Evolutionary conservation across 2,888 invertebrate genomes (phyloP).

Genomic region (Orgyia antiqua): DNA sequence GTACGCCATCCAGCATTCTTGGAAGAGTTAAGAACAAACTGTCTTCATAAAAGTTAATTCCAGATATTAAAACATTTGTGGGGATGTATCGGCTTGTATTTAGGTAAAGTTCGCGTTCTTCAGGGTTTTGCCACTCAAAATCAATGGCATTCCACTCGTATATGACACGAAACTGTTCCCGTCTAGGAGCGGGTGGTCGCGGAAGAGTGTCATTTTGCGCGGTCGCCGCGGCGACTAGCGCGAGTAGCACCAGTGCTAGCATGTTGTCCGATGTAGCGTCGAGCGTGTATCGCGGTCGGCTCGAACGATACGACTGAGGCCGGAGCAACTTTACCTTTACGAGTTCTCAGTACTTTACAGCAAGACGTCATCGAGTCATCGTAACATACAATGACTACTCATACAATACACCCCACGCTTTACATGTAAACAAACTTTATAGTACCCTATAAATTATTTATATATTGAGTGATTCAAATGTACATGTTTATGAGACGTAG

Average conservation of each 20-base stretch:
- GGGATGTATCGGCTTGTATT: constrained; percentile 80
- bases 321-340: constrained; percentile 32
- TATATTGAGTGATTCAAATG: constrained; percentile 3
- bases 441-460: constrained; percentile 1
- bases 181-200: constrained; percentile 47
- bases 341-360: constrained; percentile 34
- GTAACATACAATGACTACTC: constrained; percentile 17
- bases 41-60: constrained; percentile 82
- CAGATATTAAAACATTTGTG: constrained; percentile 82
- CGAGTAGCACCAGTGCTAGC: constrained; percentile 47
- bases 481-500: constrained; percentile 7
- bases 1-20: constrained; percentile 83
- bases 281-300: constrained; percentile 56
- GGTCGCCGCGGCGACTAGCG: constrained; percentile 56
- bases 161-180: constrained; percentile 81
- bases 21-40: constrained; percentile 83
- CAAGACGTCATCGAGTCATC: constrained; percentile 30
- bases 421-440: constrained; percentile 4
- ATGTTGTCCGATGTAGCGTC: constrained; percentile 33
- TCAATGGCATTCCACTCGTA: constrained; percentile 86
- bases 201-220: constrained; percentile 53
- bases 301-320: constrained; percentile 55
- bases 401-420: constrained; percentile 21
- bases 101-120: constrained; percentile 71
- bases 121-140: constrained; percentile 81